Evolutionary conservation across 2,113 vertebrate genomes (phyloP).

Genomic region (Manacus vitellinus): DNA sequence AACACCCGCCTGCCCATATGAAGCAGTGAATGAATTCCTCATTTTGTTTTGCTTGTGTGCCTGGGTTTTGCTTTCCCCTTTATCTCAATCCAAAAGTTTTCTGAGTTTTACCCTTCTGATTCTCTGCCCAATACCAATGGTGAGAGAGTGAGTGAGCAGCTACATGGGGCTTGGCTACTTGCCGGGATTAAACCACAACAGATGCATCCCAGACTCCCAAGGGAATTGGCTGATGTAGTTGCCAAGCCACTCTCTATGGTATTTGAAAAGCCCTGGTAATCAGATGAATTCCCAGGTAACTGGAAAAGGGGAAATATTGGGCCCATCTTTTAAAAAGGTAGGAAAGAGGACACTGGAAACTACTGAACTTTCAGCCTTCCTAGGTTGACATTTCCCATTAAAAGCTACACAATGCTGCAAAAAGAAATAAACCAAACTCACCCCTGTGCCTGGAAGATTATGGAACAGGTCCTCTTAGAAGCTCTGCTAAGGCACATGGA

Average conservation of each 20-base stretch:
- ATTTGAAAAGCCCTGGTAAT: not conserved
- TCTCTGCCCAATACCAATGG: not conserved
- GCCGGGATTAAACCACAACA: not conserved
- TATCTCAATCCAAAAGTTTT: not conserved
- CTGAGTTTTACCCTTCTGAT: not conserved
- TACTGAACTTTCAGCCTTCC: not conserved
- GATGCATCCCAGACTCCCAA: not conserved
- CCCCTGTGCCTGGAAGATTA: not conserved
- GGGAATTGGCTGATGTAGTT: not conserved
- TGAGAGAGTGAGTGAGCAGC: rapidly evolving
- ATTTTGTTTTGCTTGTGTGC: rapidly evolving
- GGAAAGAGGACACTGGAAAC: not conserved
- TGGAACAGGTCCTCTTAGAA: not conserved
- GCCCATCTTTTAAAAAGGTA: not conserved
- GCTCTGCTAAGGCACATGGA: not conserved
- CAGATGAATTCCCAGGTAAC: not conserved
- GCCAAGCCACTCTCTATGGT: not conserved
- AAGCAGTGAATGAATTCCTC: not conserved
- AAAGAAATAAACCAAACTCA: not conserved
- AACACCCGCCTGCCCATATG: rapidly evolving
- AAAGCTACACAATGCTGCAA: not conserved
- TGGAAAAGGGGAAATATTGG: not conserved
- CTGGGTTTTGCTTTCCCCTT: not conserved
- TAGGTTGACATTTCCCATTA: not conserved
- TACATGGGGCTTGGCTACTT: not conserved